Percentiles rank a stretch among this genome's conserved stretches.
These are phyloP conservation scores for Loris lydekkerianus DNA, from an alignment of 2,797 vertebrate genomes.

Conservation along the genomic window DNA sequence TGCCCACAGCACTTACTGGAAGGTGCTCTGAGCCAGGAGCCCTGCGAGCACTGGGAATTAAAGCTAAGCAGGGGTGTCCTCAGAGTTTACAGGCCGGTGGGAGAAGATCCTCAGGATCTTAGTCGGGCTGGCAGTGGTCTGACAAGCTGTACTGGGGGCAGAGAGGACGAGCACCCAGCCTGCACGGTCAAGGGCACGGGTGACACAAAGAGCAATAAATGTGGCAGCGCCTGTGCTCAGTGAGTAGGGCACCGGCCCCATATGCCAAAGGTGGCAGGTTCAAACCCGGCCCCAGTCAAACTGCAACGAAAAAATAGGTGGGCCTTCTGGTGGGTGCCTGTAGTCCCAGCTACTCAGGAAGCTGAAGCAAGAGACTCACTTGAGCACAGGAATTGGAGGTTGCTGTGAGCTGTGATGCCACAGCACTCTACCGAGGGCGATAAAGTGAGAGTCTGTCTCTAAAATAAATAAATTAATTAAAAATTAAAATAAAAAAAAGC, in stretches of 20 bases:
- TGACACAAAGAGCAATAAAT: not conserved
- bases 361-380: too few species aligned
- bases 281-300: too few species aligned
- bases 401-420: too few species aligned
- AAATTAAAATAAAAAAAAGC: too few species aligned
- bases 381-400: too few species aligned
- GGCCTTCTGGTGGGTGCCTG: not conserved
- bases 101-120: not conserved
- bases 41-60: not conserved
- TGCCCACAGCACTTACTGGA: not conserved
- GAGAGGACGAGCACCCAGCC: not conserved
- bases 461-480: too few species aligned
- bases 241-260: too few species aligned
- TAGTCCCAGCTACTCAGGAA: too few species aligned
- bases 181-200: not conserved
- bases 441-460: too few species aligned
- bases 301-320: not conserved
- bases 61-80: not conserved
- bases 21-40: not conserved
- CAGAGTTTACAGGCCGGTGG: not conserved
- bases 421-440: too few species aligned
- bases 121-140: not conserved
- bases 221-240: not conserved
- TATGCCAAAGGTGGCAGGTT: too few species aligned
- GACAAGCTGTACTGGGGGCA: not conserved